Evolutionary conservation across 2,113 vertebrate species (phyloP), one percentile per base, ranked within the genome.

Genomic region (Sitta europaea): DNA sequence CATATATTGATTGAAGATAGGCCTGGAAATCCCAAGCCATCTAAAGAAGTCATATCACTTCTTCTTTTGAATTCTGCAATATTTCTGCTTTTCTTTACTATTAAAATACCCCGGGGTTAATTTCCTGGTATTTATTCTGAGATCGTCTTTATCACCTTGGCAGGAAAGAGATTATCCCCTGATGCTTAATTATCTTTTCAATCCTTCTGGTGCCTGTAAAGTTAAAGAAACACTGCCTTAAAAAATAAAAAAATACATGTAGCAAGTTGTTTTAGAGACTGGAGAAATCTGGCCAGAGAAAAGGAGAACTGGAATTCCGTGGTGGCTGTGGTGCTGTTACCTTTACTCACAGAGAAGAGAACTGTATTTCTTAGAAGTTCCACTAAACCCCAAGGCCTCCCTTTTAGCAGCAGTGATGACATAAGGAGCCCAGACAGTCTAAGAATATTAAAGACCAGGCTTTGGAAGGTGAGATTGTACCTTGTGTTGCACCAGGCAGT

Each of bases 101-200:
- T n/a, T 59, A 23, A 72, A 72, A 65, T 21, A 55, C 36, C 8
- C 65, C 11, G 29, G 28, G 21, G 66, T 77, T 76, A 42, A 17
- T 83, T 91, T 63, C 43, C 51, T 66, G 42, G 13, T 40, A 27
- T 90, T 94, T 97, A 59, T n/a, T 83, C 92, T 42, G 70, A 91
- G 66, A 51, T 76, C 14, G 6, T 73, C 73, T 82, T 92, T 76
- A 61, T 51, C 71, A 66, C 90, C 94, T 93, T 50, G 31, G 33
- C 48, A 85, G 38, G 51, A 48, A 84, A 71, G 76, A 84, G 90
- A 79, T 95, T 77, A 92, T 90, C 75, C 15, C n/a, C 35, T 86
- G 78, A 83, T 61, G 38, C 94, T 94, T 94, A 85, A 79, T 92
- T 72, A 85, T 58, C 89, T 54, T 35, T 86, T 66, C 92, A 79